Percentiles rank a stretch among this genome's conserved stretches.
phyloP scores from a whole-genome alignment of 2,113 vertebrate genomes.

The Sturnus vulgaris region DNA sequence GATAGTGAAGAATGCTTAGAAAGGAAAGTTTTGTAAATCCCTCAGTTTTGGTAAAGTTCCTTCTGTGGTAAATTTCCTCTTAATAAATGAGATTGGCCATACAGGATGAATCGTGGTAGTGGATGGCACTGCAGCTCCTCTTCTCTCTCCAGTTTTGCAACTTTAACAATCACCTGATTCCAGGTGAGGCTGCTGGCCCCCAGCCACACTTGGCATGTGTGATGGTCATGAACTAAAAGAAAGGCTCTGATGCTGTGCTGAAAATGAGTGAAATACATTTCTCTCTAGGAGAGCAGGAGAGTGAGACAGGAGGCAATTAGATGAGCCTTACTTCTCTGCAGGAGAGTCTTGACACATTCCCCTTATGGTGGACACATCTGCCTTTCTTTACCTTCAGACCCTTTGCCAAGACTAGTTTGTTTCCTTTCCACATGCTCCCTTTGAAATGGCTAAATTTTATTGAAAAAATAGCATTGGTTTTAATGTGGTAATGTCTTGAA shows the following conservation, averaged over 20 bases:
- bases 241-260: not conserved
- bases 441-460: not conserved
- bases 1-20: rapidly evolving
- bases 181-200: not conserved
- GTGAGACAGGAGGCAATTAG: not conserved
- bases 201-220: rapidly evolving
- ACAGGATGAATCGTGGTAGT: rapidly evolving
- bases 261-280: not conserved
- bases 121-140: not conserved
- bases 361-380: not conserved
- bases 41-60: not conserved
- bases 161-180: not conserved
- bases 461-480: not conserved
- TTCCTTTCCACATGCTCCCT: not conserved
- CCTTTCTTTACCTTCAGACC: not conserved
- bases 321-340: not conserved
- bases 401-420: not conserved
- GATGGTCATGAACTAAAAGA: not conserved
- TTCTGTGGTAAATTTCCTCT: not conserved
- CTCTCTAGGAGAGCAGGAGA: not conserved
- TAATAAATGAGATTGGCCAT: not conserved
- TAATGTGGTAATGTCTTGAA: not conserved
- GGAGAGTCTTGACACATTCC: not conserved
- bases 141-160: not conserved
- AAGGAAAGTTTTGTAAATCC: not conserved